phyloP scores from a whole-genome alignment of 2,888 invertebrate species.

The Uropetala carovei region DNA sequence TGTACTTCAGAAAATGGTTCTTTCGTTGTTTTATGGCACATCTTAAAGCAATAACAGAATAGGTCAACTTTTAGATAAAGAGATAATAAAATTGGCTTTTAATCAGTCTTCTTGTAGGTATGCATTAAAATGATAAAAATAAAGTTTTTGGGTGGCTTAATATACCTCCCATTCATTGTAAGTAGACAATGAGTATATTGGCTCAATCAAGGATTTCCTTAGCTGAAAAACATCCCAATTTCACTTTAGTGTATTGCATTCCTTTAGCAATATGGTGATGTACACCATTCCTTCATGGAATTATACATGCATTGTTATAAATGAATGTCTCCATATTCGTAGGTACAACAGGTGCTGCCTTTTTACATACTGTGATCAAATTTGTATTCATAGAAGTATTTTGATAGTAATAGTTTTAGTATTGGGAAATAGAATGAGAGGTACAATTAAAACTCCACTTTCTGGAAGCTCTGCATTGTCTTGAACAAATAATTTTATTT shows the following conservation, averaged over 20 bases:
- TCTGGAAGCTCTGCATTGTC: not conserved
- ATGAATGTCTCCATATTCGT: not conserved
- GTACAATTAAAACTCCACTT: not conserved
- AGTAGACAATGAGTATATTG: too few relatives aligned
- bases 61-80: not conserved
- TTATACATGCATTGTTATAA: not conserved
- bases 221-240: too few relatives aligned
- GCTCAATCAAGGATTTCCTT: too few relatives aligned
- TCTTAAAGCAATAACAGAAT: not conserved
- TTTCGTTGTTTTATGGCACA: not conserved
- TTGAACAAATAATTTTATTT: not conserved
- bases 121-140: not conserved
- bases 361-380: conserved; percentile 20
- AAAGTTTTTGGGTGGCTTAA: too few relatives aligned
- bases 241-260: not conserved
- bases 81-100: not conserved
- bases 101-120: not conserved
- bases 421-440: not conserved
- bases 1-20: too few relatives aligned
- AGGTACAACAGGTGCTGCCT: conserved; percentile 28
- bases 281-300: not conserved
- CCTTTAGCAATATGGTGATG: not conserved
- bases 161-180: too few relatives aligned
- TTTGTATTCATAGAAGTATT: conserved; percentile 27
- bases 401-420: not conserved